Base-by-base conservation (phyloP, 2,797 vertebrate species). In the Amblyopsis hoosieri region DNA sequence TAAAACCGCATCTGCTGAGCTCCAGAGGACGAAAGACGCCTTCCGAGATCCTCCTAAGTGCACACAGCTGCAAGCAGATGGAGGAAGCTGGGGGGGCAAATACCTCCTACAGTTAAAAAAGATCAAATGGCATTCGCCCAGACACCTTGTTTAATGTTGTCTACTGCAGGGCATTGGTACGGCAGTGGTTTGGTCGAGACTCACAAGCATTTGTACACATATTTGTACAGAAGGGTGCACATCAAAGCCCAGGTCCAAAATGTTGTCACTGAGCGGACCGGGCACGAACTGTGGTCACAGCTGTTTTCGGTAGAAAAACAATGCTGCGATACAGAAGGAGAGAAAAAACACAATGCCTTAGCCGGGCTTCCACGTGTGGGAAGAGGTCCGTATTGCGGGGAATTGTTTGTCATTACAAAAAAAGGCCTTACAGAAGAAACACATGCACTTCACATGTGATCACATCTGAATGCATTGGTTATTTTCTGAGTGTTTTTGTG, bases 201-300 rank as follows among this genome's bases (percentile, higher is more conserved):
- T 23, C 15, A 4, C 46, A 66, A 72, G 72, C 61, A 67, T 76
- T 75, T 63, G 45, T 66, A 7, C 61, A 62, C 74, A 78, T 75
- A 78, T 45, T 46, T 59, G 65, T 68, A 66, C 49, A 64, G 66
- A 63, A 75, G 77, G 58, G 63, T 65, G 66, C 31, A 80, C 81
- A 86, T 89, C 81, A 90, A 87, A 86, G 85, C 81, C 62, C 59
- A 19, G 62, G 54, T 66, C 56, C 66, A 69, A 81, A 81, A 88
- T 88, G 78, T 85, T 86, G 86, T 86, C 81, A 86, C 84, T 79
- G 75, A 79, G 69, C 67, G 3, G 61, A 78, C 67, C 73, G 60
- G 65, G 62, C 74, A 55, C 45, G 1, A 31, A 69, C 73, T 78
- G 78, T 59, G 70, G 75, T 74, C 85, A 79, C 89, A 91, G 88